Evolutionary conservation across 2,113 vertebrate species (phyloP).

Genomic region (Corythoichthys haematopterus): DNA sequence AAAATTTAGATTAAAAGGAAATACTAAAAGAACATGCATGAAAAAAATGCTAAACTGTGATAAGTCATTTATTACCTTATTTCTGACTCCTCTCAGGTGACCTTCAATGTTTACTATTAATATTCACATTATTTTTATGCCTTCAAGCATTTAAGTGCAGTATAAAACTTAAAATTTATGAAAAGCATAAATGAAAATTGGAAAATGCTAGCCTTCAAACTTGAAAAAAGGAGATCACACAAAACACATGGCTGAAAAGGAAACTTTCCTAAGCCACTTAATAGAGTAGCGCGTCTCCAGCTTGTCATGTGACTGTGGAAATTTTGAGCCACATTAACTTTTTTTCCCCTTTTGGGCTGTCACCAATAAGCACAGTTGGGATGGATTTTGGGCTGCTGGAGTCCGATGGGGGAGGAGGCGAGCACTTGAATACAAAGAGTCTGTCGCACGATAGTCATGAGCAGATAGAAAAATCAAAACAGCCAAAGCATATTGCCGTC

Average conservation of each 20-base stretch:
- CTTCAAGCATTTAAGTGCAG: slow-evolving; percentile 27
- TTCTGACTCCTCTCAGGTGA: slow-evolving; percentile 6
- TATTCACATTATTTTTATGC: slow-evolving; percentile 2
- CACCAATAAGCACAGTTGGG: slow-evolving; percentile 42
- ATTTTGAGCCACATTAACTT: slow-evolving; percentile 35
- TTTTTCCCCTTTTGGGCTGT: slow-evolving; percentile 23
- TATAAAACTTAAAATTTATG: slow-evolving; percentile 7
- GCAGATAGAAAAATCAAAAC: slow-evolving; percentile 5
- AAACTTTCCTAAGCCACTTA: slow-evolving; percentile 7
- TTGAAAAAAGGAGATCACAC: slow-evolving; percentile 6
- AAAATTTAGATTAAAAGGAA: not conserved
- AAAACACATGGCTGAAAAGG: not conserved
- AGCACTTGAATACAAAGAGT: slow-evolving; percentile 13
- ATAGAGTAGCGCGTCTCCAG: slow-evolving; percentile 1
- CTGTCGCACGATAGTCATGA: slow-evolving; percentile 9
- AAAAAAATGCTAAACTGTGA: too few relatives aligned
- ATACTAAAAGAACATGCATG: too few relatives aligned
- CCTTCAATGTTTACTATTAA: not conserved
- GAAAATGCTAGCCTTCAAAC: slow-evolving; percentile 50
- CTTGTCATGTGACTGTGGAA: slow-evolving; percentile 2
- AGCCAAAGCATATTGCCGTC: not conserved
- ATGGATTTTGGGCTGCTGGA: slow-evolving; percentile 47
- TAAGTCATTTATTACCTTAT: not conserved
- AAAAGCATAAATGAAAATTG: slow-evolving; percentile 31
- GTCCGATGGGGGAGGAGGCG: slow-evolving; percentile 19